Base-by-base conservation (phyloP, 1,140 invertebrate species). In the Bombus pyrosoma region DNA sequence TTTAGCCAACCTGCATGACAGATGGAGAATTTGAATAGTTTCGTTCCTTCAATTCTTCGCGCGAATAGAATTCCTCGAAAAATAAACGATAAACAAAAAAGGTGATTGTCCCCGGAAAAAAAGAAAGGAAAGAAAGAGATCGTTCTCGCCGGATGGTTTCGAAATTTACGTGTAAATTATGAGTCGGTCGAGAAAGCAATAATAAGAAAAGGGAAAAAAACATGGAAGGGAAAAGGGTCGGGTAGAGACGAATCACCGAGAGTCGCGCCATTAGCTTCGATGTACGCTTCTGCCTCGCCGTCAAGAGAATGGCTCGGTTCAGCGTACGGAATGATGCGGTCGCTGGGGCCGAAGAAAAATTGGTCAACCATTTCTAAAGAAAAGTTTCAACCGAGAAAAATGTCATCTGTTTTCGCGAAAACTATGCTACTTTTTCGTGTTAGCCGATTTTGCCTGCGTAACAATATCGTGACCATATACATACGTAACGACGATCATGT, bases 241-340 rank as follows among this genome's bases (percentile, higher is more conserved):
- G 88, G 32, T 32, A 62, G 66, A 90, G 75, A 90, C 86, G 75
- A 81, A 90, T 90, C 83, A 64, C 59, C 76, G 53, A 69, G 80
- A 81, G 72, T 88, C 74, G 79, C 72, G 57, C 80, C 82, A 83
- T 91, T 90, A 90, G 73, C 78, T 89, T 90, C 87, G 78, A 89
- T 80, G 77, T 78, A 89, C 84, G 87, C 76, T 75, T 89, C 53
- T 83, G 32, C 59, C 62, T 74, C 43, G 34, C 47, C 78, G 83
- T 85, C 76, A 82, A 72, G 72, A 88, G 83, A 82, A 75, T 59
- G 53, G 53, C 76, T 82, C 64, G 74, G 78, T 89, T 81, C 62
- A 86, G 75, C 83, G 88, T 83, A 80, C 72, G 84, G 74, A 47
- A 73, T 83, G 88, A 83, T 53, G 66, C 71, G 85, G 87, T 88